These are phyloP conservation scores for Hystrix cristata DNA, from an alignment of 2,113 vertebrate species.

Conservation along the genomic window DNA sequence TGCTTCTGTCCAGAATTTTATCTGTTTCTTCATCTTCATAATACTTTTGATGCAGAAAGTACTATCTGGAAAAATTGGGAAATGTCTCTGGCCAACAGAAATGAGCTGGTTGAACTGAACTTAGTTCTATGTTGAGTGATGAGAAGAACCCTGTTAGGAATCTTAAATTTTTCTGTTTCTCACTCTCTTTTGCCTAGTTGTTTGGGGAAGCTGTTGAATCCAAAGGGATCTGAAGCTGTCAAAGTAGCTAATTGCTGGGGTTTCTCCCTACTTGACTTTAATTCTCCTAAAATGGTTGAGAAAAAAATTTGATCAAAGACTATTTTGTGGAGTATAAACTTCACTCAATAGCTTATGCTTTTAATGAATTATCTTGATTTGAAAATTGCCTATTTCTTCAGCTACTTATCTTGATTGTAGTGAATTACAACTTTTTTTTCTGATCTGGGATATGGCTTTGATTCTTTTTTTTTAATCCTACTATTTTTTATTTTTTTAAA, in stretches of 20 bases:
- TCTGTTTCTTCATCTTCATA: background rate
- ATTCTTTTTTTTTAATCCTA: background rate
- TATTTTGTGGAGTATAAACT: background rate
- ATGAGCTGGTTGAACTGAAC: background rate
- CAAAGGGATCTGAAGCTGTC: background rate
- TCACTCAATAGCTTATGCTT: background rate
- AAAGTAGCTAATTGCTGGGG: background rate
- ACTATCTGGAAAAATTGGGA: background rate
- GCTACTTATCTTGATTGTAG: background rate
- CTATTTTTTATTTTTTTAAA: too few relatives aligned
- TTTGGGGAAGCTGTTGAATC: background rate
- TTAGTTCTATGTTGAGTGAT: background rate
- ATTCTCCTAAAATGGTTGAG: background rate
- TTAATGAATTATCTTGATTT: constrained; percentile 30
- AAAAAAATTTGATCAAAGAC: constrained; percentile 18
- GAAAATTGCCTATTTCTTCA: constrained; percentile 16
- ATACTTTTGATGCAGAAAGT: background rate
- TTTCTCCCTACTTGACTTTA: background rate
- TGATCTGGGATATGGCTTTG: background rate
- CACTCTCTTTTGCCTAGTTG: background rate
- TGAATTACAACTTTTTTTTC: background rate
- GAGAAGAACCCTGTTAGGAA: background rate
- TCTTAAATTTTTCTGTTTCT: background rate
- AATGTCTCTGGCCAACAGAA: background rate
- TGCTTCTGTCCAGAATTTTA: background rate